phyloP scores from a whole-genome alignment of 1,140 invertebrate species.

The Drosophila yakuba region DNA sequence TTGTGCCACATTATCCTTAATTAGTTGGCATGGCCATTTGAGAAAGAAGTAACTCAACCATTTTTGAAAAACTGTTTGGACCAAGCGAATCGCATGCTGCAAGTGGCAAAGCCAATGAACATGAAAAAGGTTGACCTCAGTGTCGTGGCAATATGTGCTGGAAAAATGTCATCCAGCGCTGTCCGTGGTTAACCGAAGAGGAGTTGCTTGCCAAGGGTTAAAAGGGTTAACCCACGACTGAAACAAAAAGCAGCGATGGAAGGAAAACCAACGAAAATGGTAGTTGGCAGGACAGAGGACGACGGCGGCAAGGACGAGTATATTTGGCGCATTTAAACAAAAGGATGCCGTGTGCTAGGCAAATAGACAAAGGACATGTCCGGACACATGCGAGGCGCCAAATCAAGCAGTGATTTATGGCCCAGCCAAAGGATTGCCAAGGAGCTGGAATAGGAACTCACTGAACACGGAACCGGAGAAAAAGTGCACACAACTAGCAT shows the following conservation, averaged over 20 bases:
- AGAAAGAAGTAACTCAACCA: neutral
- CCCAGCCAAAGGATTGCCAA: slow-evolving; percentile 63
- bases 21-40: slow-evolving; percentile 3
- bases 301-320: slow-evolving; percentile 56
- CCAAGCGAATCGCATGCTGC: slow-evolving; percentile 18
- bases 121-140: slow-evolving; percentile 79
- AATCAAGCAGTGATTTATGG: slow-evolving; percentile 81
- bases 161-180: slow-evolving; percentile 66
- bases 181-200: slow-evolving; percentile 74
- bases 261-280: slow-evolving; percentile 16
- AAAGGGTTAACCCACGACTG: slow-evolving; percentile 71
- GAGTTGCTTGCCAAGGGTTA: slow-evolving; percentile 72
- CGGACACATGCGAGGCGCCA: slow-evolving; percentile 69
- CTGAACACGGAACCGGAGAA: slow-evolving; percentile 20
- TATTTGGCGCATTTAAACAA: slow-evolving; percentile 81
- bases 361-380: slow-evolving; percentile 71
- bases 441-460: slow-evolving; percentile 24
- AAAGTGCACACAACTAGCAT: slow-evolving; percentile 76
- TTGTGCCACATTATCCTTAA: neutral
- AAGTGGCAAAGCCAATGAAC: slow-evolving; percentile 60
- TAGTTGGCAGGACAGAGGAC: slow-evolving; percentile 25
- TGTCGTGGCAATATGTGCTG: slow-evolving; percentile 74
- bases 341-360: slow-evolving; percentile 73
- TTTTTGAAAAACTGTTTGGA: neutral
- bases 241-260: slow-evolving; percentile 44